Evolutionary conservation across 2,113 vertebrate species (phyloP).

Genomic region (Trematocara unimaculatum): DNA sequence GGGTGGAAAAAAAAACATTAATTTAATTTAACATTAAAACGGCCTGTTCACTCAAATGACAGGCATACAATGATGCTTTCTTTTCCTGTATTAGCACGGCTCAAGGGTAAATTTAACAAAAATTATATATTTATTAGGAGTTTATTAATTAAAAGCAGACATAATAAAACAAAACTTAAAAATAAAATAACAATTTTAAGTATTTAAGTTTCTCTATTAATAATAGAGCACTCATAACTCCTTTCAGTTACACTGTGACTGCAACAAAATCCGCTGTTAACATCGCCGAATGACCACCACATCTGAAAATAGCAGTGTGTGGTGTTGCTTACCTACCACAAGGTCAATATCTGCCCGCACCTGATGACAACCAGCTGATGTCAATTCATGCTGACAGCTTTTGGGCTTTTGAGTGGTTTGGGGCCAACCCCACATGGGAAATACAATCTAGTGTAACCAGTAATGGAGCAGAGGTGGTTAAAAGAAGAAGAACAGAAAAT

Average conservation of each 20-base stretch:
- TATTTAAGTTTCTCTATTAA: background rate
- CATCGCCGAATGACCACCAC: conserved; percentile 2
- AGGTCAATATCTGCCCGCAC: conserved; percentile 56
- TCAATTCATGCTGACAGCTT: conserved; percentile 54
- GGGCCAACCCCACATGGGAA: conserved; percentile 28
- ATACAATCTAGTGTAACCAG: conserved; percentile 49
- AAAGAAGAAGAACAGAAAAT: background rate
- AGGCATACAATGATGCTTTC: background rate
- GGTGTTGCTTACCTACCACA: conserved; percentile 45
- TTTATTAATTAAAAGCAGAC: background rate
- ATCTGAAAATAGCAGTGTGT: conserved; percentile 32
- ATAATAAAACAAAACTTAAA: background rate
- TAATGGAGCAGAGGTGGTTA: conserved; percentile 38
- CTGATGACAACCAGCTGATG: conserved; percentile 45
- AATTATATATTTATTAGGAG: background rate
- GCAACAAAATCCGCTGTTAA: conserved; percentile 18
- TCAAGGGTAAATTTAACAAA: background rate
- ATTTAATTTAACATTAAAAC: background rate
- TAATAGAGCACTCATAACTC: background rate
- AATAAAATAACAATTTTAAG: background rate
- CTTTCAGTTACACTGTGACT: background rate
- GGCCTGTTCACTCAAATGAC: background rate
- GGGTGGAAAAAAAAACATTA: background rate
- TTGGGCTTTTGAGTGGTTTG: conserved; percentile 55
- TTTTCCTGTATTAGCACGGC: background rate